Evolutionary conservation across 2,797 vertebrate species (phyloP).

Genomic region (Antrozous pallidus): DNA sequence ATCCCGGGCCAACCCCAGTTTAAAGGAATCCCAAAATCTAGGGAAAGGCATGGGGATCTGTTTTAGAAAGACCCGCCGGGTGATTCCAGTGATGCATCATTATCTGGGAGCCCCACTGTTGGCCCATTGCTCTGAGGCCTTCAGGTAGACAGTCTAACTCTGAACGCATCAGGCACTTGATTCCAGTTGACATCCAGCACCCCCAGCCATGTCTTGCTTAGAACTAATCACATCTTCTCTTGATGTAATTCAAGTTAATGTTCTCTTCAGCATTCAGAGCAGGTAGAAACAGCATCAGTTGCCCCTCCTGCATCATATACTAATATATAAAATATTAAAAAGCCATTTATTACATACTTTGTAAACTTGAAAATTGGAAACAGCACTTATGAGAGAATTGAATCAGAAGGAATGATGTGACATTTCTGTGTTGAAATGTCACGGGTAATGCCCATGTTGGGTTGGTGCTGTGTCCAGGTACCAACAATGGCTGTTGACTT

Average conservation of each 20-base stretch:
- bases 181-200: neutral
- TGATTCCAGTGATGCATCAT: neutral
- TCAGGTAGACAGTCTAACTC: neutral
- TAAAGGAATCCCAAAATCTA: neutral
- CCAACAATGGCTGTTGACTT: fast-evolving
- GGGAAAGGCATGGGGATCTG: neutral
- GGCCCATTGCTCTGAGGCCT: neutral
- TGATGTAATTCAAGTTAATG: neutral
- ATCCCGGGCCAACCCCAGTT: neutral
- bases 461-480: neutral
- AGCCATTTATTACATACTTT: neutral
- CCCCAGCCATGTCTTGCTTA: neutral
- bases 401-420: neutral
- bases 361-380: constrained; percentile 35
- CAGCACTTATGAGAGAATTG: neutral
- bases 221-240: neutral
- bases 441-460: neutral
- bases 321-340: neutral
- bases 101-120: neutral
- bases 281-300: neutral
- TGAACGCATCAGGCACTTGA: neutral
- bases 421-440: neutral
- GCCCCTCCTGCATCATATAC: neutral
- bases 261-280: neutral
- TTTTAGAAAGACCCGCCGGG: neutral